Evolutionary conservation across 1,140 invertebrate species (phyloP), one percentile per base, ranked within the genome.

Genomic region (Drosophila pallidifrons): DNA sequence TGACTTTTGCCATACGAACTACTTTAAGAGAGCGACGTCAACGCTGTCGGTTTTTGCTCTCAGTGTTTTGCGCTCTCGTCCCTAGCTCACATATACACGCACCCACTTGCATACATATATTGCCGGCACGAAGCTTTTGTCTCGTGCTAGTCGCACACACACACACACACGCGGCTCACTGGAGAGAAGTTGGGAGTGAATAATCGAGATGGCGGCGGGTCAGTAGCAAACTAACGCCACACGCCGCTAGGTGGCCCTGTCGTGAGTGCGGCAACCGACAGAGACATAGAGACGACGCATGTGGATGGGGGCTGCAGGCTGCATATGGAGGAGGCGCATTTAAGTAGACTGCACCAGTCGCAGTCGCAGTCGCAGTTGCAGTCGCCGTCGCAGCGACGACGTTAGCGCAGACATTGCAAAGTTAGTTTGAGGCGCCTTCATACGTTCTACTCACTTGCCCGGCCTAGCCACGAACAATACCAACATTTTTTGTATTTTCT

Each of bases 141-240:
- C 74, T 76, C 74, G 68, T 76, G 55, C 57, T 16, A 43, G 11
- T 16, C 52, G 54, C 41, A 59, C 43, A 45, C 51, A 43, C 25
- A 45, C 51, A 43, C 25, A 65, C 46, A 38, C 11, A 30, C 69
- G 25, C 61, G 46, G 47, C 64, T 32, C n/a, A 25, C 20, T 51
- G 35, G 81, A 75, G 46, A 47, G 52, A 61, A 73, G 75, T 75
- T 71, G 79, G 66, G 79, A 81, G 79, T 75, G 69, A 68, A 57
- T 41, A 77, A 69, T 71, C 54, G 80, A 69, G 72, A 77, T 72
- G 82, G 65, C 66, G 79, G 71, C 76, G 82, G 82, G 81, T 88
- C 80, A 88, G 83, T 88, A 81, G 73, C 75, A 79, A 88, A 88
- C 77, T 70, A 88, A 80, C 77, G 82, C 80, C 83, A 88, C 83